phyloP scores from a whole-genome alignment of 2,888 invertebrate species.

The Drosophila subsilvestris region DNA sequence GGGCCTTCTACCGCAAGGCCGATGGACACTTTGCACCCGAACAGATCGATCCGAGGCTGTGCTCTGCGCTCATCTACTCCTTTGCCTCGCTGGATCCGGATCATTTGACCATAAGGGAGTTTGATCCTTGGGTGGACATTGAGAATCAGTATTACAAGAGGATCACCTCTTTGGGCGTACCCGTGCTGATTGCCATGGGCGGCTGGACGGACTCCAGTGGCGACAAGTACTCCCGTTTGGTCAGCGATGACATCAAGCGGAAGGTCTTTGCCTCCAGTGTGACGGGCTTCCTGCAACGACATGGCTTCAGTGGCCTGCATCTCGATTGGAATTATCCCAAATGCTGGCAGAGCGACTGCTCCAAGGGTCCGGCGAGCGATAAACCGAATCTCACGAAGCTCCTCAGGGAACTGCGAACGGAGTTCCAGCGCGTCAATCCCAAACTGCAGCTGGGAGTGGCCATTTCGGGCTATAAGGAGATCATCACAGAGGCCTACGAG shows the following conservation, averaged over 20 bases:
- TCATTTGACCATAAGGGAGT: constrained; percentile 90
- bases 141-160: constrained; percentile 93
- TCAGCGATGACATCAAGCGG: constrained; percentile 88
- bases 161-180: constrained; percentile 88
- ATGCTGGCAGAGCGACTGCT: constrained; percentile 96
- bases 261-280: constrained; percentile 89
- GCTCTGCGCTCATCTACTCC: constrained; percentile 95
- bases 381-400: constrained; percentile 91
- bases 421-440: constrained; percentile 76
- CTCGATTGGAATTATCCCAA: constrained; percentile 98
- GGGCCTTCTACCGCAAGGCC: constrained; percentile 93
- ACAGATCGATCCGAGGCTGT: constrained; percentile 91
- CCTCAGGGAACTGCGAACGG: constrained; percentile 86
- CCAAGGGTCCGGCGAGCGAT: constrained; percentile 91
- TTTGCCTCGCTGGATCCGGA: constrained; percentile 94
- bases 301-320: constrained; percentile 94
- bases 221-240: constrained; percentile 93
- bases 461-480: constrained; percentile 95
- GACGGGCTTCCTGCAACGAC: constrained; percentile 88
- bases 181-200: constrained; percentile 92
- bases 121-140: constrained; percentile 94
- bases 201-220: constrained; percentile 97
- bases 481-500: constrained; percentile 94
- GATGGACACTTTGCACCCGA: constrained; percentile 95
- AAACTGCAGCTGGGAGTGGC: constrained; percentile 92